phyloP scores from a whole-genome alignment of 2,888 invertebrate species.

The Emmelina monodactyla region DNA sequence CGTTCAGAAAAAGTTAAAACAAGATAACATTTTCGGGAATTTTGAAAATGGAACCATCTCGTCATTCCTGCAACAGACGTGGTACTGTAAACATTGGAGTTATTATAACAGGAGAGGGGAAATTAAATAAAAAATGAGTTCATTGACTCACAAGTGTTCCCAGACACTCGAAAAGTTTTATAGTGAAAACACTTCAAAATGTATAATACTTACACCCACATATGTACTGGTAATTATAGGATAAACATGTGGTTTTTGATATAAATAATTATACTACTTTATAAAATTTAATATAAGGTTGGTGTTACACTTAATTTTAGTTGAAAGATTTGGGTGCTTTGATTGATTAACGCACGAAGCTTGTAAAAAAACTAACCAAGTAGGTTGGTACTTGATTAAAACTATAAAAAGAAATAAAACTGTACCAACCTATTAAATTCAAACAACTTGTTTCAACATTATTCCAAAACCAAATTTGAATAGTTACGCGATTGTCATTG shows the following conservation, averaged over 20 bases:
- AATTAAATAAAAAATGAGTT: constrained; percentile 42
- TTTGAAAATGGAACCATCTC: constrained; percentile 26
- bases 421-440: too few relatives aligned
- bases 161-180: constrained; percentile 58
- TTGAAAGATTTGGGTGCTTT: too few relatives aligned
- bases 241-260: constrained; percentile 56
- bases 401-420: too few relatives aligned
- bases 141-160: constrained; percentile 49
- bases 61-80: constrained; percentile 30
- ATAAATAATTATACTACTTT: too few relatives aligned
- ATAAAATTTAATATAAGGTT: too few relatives aligned
- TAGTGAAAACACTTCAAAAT: constrained; percentile 65
- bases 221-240: constrained; percentile 34
- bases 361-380: too few relatives aligned
- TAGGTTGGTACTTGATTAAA: too few relatives aligned
- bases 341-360: too few relatives aligned
- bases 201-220: constrained; percentile 52
- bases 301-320: too few relatives aligned
- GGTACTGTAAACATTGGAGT: constrained; percentile 45
- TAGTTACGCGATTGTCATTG: constrained; percentile 56
- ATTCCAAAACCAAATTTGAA: constrained; percentile 55
- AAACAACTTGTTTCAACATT: too few relatives aligned
- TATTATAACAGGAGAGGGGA: constrained; percentile 48
- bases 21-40: constrained; percentile 8
- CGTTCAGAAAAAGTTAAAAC: not conserved